Evolutionary conservation across 2,888 invertebrate genomes (phyloP).

Genomic region (Nebria brevicollis): DNA sequence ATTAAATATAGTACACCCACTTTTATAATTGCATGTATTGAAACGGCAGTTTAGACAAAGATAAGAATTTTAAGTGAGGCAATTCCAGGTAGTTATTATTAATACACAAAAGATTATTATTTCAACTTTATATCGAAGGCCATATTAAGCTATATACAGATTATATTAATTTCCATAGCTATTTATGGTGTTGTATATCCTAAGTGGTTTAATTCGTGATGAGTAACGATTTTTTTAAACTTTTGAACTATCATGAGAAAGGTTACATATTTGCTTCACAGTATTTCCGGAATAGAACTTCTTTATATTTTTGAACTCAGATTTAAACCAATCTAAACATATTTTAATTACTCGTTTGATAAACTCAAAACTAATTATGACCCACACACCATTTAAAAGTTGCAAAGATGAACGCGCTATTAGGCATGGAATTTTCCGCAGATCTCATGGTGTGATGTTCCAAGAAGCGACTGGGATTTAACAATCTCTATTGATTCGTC

Average conservation of each 20-base stretch:
- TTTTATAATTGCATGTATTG: neutral
- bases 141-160: neutral
- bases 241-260: constrained; percentile 1
- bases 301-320: neutral
- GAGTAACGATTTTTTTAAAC: neutral
- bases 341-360: neutral
- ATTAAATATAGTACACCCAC: neutral
- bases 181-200: neutral
- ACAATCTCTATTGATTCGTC: neutral
- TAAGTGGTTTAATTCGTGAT: neutral
- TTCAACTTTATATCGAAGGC: neutral
- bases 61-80: neutral
- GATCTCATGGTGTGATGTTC: neutral
- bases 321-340: neutral
- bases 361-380: neutral
- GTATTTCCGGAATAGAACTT: neutral
- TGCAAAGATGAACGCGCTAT: neutral
- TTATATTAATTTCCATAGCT: neutral
- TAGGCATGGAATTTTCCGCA: neutral
- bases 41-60: neutral
- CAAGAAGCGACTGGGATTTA: neutral
- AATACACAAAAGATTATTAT: constrained; percentile 1
- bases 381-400: too few species aligned
- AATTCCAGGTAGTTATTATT: neutral
- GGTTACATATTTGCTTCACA: neutral